Base-by-base conservation (phyloP, 1,140 invertebrate genomes). In the Euura saliciscinereae region DNA sequence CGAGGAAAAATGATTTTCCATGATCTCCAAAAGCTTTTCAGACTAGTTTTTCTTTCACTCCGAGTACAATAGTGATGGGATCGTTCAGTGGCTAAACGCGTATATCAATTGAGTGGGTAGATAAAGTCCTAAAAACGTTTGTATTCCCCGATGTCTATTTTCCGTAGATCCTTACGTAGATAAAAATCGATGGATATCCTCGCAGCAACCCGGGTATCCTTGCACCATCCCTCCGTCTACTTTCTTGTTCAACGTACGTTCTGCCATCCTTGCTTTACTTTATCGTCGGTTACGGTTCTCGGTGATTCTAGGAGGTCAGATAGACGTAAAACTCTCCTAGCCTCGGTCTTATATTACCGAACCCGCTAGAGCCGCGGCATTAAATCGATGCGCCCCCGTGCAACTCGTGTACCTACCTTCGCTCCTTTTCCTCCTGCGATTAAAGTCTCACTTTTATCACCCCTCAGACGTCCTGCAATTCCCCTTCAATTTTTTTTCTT, bases 241-340 rank as follows among this genome's bases (percentile, higher is more conserved):
- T 59, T 5, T 59, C 51, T n/a, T 59, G 3, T 59, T 6, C 51
- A 3, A 8, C 6, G 51, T 6, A n/a, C 8, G 51, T 11, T 59
- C 51, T 59, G 5, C 51, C 28, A 28, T 28, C 28, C 28, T 11
- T n/a, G 51, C 51, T 59, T 59, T 59, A 59, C 51, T 59, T 59
- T 59, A 59, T 59, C 51, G 51, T 11, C 51, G 51, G 51, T 59
- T 59, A 59, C 51, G 51, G 51, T 59, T 59, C 51, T 59, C 5
- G 51, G 51, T 59, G 51, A 59, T 59, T 59, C 51, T 59, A 59
- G 51, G 51, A 59, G 51, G 51, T 59, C 51, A 59, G 51, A 59
- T 59, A 59, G 51, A 59, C 51, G 13, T 59, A 59, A 59, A 59
- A 59, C 51, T 59, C 51, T 59, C 51, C 51, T 59, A 8, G 28